These are phyloP conservation scores for Heliconius hortense DNA, from an alignment of 2,888 invertebrate genomes.

Conservation along the genomic window DNA sequence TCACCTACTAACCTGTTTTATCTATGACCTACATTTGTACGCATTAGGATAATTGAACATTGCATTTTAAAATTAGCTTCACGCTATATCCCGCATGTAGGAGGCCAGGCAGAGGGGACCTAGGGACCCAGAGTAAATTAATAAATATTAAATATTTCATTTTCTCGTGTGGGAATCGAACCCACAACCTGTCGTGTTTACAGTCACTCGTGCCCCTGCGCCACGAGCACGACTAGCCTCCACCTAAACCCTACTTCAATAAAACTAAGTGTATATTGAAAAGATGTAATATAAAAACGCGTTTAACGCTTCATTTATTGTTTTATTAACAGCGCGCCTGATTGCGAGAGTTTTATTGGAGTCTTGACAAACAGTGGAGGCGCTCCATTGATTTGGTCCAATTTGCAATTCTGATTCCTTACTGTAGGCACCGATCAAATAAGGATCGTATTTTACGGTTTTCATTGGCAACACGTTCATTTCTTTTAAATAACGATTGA, in stretches of 20 bases:
- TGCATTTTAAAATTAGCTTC: not conserved
- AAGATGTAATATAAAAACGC: slow-evolving; percentile 10
- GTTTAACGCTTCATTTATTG: slow-evolving; percentile 14
- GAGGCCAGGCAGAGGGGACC: no score
- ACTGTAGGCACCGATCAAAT: slow-evolving; percentile 25
- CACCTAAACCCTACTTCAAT: not conserved
- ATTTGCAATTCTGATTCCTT: slow-evolving; percentile 50
- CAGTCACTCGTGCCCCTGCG: no score
- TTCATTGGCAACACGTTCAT: slow-evolving; percentile 1
- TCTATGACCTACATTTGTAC: slow-evolving; percentile 17
- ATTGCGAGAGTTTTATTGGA: slow-evolving; percentile 43
- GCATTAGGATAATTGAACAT: slow-evolving; percentile 13
- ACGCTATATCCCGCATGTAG: not conserved
- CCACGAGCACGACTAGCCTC: no score
- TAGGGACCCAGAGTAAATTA: no score
- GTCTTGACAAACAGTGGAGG: slow-evolving; percentile 47
- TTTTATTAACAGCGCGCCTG: slow-evolving; percentile 30
- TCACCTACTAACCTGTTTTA: slow-evolving; percentile 18
- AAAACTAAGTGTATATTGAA: slow-evolving; percentile 1
- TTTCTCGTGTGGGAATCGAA: not conserved
- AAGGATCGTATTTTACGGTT: slow-evolving; percentile 24
- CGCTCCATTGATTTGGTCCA: slow-evolving; percentile 43
- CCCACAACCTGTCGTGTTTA: no score
- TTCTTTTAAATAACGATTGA: not conserved
- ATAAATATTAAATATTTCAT: not conserved